A percentile compares a stretch with the other conserved stretches of the same genome.
Evolutionary conservation across 2,888 invertebrate species (phyloP).

Genomic region (Meghimatium bilineatum): DNA sequence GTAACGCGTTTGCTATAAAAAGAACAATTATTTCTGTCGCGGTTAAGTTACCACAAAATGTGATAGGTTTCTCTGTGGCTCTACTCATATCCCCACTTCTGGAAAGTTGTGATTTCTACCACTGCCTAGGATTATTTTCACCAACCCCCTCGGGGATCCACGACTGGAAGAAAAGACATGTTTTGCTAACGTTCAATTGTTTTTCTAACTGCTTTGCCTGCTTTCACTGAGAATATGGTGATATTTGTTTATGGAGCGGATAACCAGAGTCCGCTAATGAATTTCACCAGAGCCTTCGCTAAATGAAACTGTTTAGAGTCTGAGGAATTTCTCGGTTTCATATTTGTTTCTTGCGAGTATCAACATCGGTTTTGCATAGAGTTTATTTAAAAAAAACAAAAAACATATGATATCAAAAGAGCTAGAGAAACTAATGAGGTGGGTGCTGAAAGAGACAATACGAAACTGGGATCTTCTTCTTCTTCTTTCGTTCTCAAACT

Average conservation of each 20-base stretch:
- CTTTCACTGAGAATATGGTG: not conserved
- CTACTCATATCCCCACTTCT: not conserved
- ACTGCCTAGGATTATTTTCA: not conserved
- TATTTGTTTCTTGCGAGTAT: not conserved
- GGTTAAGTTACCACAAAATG: too few species aligned
- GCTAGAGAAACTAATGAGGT: not conserved
- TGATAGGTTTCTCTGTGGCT: not conserved
- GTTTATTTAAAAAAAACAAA: too few species aligned
- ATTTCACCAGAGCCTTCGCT: constrained; percentile 24
- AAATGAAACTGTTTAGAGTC: constrained; percentile 22
- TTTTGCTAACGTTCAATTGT: not conserved
- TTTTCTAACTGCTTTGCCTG: not conserved
- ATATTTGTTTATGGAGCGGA: constrained; percentile 22
- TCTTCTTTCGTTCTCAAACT: too few species aligned
- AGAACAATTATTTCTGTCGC: too few species aligned
- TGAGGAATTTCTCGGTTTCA: constrained; percentile 11
- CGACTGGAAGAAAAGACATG: not conserved
- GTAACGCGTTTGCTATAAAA: too few species aligned
- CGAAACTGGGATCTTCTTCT: too few species aligned
- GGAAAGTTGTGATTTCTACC: not conserved
- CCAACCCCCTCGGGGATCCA: not conserved
- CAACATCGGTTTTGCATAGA: not conserved
- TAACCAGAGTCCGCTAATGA: constrained; percentile 28
- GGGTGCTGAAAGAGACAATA: not conserved
- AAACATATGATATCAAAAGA: not conserved